Conservation (phyloP, 2,888 invertebrate genomes). For the Mesodorylaimus sp. region DNA sequence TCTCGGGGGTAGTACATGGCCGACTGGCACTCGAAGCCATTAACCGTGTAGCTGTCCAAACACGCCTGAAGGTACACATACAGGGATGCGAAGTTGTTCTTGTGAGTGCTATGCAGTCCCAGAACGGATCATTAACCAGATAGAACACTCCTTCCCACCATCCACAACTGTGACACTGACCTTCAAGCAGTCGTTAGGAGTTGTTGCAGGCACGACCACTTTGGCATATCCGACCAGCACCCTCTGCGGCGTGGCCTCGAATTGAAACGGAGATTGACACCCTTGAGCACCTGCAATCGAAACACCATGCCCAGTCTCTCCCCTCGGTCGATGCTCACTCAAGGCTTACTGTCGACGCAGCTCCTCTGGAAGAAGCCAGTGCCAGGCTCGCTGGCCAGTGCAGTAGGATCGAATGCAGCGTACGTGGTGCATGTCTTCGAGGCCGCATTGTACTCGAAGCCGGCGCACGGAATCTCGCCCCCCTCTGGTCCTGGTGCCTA, state of each 20-base stretch:
- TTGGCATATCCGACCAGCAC: slow-evolving; percentile 29
- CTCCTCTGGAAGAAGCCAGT: slow-evolving; percentile 8
- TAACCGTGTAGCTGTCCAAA: slow-evolving; percentile 24
- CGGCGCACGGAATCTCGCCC: no score
- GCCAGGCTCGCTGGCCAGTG: background rate
- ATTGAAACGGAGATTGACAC: slow-evolving; percentile 27
- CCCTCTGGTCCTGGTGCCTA: no score
- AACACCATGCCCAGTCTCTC: background rate
- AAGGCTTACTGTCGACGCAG: slow-evolving; percentile 14
- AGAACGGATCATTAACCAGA: background rate
- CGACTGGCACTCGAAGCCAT: slow-evolving; percentile 29
- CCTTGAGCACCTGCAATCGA: slow-evolving; percentile 17
- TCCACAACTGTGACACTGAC: no score
- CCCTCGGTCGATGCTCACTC: background rate
- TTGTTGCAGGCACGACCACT: slow-evolving; percentile 25
- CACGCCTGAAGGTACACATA: slow-evolving; percentile 22
- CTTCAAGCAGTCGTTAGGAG: slow-evolving; percentile 14
- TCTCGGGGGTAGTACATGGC: slow-evolving; percentile 29
- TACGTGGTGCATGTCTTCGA: background rate
- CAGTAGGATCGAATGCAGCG: background rate
- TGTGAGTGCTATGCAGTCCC: background rate
- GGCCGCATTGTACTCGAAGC: slow-evolving; percentile 3
- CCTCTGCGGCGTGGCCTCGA: slow-evolving; percentile 26
- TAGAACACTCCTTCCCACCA: background rate
- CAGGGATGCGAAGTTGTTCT: background rate